Evolutionary conservation across 2,888 invertebrate genomes (phyloP), one percentile per base, ranked within the genome.

Genomic region (Trichogramma evanescens): DNA sequence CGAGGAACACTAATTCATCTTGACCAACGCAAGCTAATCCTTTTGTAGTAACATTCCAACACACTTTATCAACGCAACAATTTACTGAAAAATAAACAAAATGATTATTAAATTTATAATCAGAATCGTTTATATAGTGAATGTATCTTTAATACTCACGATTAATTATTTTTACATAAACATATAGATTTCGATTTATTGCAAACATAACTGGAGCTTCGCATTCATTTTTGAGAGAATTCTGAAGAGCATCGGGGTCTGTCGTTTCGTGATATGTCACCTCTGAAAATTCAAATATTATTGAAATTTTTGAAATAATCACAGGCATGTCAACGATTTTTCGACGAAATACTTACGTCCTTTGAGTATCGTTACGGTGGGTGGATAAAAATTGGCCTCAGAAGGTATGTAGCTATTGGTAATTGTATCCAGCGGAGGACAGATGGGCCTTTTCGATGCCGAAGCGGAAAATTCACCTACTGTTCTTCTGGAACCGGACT

Each of bases 21-120:
- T 91, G 92, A 3, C 90, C 91, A 13, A 91, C 90, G 61, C 86
- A 86, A 62, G 86, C 86, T 75, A 93, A 80, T 9, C 93, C 93
- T 66, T 83, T 82, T 0, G 90, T 89, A 38, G 88, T 85, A 69
- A 91, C 87, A 74, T 89, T 89, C 84, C 92, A 90, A 62, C 87
- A 87, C 63, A 81, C 81, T 67, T 84, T 84, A 70, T 87, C 86
- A 64, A 89, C 84, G 73, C 89, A 89, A 72, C 91, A 91, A 70
- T 86, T 86, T 80, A 91, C 89, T 89, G 72, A 43, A 80, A 48
- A 58, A 56, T n/a, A 50, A 13, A 62, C 26, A 41, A 38, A 42
- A 48, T 56, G 2, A 41, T 8, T 7, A 10, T 58, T 45, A 54
- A 39, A 8, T 52, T 5, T 7, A 7, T 4, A 38, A 39, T 41